Conservation (phyloP, 2,797 vertebrate species). For the Prunella strophiata region DNA sequence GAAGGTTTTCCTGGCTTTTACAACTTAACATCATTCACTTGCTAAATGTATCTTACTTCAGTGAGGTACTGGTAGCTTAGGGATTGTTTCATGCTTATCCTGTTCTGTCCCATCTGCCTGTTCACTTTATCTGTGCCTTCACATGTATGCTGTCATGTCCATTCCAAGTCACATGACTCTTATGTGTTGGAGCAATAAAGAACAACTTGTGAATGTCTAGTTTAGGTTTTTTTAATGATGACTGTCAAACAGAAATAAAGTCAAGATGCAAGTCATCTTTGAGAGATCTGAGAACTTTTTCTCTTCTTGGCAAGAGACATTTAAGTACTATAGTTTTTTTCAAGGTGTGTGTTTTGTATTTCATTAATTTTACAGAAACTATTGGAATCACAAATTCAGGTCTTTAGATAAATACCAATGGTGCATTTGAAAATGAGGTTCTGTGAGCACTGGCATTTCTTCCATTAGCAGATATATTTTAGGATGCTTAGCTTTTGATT, state of each 20-base stretch:
- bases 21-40: background rate
- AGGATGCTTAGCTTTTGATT: background rate
- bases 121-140: background rate
- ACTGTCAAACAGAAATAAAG: background rate
- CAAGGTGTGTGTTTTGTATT: background rate
- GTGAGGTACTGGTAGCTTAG: background rate
- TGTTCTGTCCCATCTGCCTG: background rate
- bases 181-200: background rate
- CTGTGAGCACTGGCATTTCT: background rate
- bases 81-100: background rate
- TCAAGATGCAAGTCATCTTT: background rate
- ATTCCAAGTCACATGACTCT: background rate
- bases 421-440: background rate
- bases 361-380: background rate
- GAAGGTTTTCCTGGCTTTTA: background rate
- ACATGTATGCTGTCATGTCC: accelerated
- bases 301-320: background rate
- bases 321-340: background rate
- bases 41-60: background rate
- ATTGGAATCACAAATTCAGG: background rate
- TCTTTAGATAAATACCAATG: background rate
- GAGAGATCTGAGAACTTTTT: background rate
- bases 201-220: background rate
- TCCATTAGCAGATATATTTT: background rate
- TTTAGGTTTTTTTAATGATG: background rate